These are phyloP conservation scores for Solenopsis fugax DNA, from an alignment of 1,140 invertebrate species.

Conservation along the genomic window DNA sequence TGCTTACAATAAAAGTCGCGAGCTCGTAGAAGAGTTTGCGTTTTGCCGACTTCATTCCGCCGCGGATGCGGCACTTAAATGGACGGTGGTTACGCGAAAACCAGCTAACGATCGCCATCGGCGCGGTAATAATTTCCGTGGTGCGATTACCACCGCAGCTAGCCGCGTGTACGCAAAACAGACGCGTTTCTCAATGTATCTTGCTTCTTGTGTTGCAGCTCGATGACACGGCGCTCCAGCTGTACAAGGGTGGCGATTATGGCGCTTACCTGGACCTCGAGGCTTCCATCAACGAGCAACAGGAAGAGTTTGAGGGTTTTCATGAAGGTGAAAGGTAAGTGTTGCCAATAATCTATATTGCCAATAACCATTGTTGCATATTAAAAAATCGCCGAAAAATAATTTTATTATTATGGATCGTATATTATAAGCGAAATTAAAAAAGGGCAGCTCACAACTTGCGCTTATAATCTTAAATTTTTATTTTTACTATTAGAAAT, in stretches of 20 bases:
- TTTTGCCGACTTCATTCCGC: neutral
- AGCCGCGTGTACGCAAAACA: slow-evolving; percentile 34
- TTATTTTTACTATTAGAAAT: neutral
- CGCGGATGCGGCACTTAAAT: slow-evolving; percentile 50
- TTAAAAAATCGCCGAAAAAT: neutral
- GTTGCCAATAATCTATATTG: neutral
- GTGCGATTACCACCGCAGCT: slow-evolving; percentile 28
- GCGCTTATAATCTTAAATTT: neutral
- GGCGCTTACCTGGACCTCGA: slow-evolving; percentile 98
- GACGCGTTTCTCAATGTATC: slow-evolving; percentile 17
- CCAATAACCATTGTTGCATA: neutral
- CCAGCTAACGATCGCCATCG: slow-evolving; percentile 42
- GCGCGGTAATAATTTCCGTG: slow-evolving; percentile 55
- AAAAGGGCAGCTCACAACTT: neutral
- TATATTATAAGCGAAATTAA: neutral
- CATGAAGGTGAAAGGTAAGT: slow-evolving; percentile 94
- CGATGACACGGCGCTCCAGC: slow-evolving; percentile 97
- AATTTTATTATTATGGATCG: neutral
- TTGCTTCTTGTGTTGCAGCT: slow-evolving; percentile 90
- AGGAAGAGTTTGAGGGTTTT: slow-evolving; percentile 98
- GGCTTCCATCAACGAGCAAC: slow-evolving; percentile 97
- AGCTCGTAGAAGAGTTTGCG: neutral
- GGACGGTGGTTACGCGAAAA: slow-evolving; percentile 72
- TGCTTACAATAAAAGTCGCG: neutral
- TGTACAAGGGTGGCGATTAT: slow-evolving; percentile 98